A percentile compares a stretch with the other conserved stretches of the same genome.
Conservation (phyloP, 2,797 vertebrate genomes). For the Onychomys torridus region DNA sequence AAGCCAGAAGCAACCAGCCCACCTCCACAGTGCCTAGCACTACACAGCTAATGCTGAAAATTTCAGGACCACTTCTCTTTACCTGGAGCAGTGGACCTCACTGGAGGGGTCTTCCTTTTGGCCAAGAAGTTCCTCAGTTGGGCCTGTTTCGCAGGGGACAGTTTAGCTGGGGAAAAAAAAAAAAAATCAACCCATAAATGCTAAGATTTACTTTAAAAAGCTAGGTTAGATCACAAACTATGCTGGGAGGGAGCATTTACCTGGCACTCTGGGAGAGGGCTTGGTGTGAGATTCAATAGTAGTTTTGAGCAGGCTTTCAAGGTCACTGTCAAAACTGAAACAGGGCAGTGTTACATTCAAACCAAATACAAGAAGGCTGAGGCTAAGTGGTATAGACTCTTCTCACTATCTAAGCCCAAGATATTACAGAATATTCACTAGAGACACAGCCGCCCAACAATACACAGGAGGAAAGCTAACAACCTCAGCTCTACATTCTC, state of each 20-base stretch:
- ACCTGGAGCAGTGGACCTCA: slow-evolving; percentile 98
- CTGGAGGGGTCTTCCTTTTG: slow-evolving; percentile 95
- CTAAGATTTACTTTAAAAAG: background rate
- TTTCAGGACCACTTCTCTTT: slow-evolving; percentile 49
- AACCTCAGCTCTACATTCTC: accelerated
- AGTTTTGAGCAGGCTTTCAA: slow-evolving; percentile 95
- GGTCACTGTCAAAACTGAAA: slow-evolving; percentile 93
- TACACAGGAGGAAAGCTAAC: background rate
- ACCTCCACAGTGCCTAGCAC: background rate
- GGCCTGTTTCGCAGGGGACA: slow-evolving; percentile 93
- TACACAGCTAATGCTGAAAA: background rate
- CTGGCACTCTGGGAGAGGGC: slow-evolving; percentile 88
- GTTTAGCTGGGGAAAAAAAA: slow-evolving; percentile 91
- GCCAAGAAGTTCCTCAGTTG: slow-evolving; percentile 97
- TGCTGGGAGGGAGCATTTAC: slow-evolving; percentile 84
- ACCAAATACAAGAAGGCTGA: background rate
- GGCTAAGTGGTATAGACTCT: accelerated
- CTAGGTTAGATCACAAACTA: slow-evolving; percentile 30
- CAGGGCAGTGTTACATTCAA: slow-evolving; percentile 43
- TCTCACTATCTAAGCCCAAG: background rate
- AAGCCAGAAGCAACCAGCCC: background rate
- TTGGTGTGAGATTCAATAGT: slow-evolving; percentile 90
- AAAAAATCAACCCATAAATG: slow-evolving; percentile 65
- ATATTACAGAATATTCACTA: background rate
- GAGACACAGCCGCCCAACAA: background rate